These are phyloP conservation scores for Heteractis magnifica DNA, from an alignment of 92 coral and sea anemone genomes.

Conservation along the genomic window DNA sequence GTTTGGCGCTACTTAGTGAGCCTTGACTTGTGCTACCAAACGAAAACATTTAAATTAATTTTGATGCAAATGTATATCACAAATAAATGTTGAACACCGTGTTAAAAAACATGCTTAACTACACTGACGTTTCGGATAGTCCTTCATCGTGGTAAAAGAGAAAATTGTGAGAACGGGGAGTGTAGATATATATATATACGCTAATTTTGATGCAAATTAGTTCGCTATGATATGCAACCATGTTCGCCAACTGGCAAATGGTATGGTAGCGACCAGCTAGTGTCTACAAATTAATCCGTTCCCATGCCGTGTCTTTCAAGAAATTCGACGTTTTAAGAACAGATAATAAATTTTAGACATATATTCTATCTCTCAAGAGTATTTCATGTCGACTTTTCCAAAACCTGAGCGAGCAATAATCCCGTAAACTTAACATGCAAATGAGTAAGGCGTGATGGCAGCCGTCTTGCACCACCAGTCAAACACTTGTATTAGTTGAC, in stretches of 20 bases:
- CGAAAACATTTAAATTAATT: conserved; percentile 28
- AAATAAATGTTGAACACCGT: no score
- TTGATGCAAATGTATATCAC: conserved; percentile 27
- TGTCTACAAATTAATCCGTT: background rate
- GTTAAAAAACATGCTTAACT: no score
- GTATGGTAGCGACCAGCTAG: conserved; percentile 5
- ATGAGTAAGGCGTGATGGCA: conserved; percentile 48
- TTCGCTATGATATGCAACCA: conserved; percentile 3
- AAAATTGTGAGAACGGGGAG: no score
- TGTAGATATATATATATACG: no score
- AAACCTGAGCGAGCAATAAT: conserved; percentile 26
- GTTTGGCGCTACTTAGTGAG: conserved; percentile 17
- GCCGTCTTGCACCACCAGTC: conserved; percentile 17
- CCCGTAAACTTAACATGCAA: conserved; percentile 72
- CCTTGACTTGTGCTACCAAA: conserved; percentile 16
- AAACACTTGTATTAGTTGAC: conserved; percentile 9
- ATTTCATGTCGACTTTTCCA: background rate
- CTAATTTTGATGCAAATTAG: conserved; percentile 35
- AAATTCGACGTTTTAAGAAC: background rate
- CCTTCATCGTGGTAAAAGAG: no score
- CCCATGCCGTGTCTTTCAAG: background rate
- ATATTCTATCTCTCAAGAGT: background rate
- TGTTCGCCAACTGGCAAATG: conserved; percentile 18
- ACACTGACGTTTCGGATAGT: no score
- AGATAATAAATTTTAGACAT: background rate